Evolutionary conservation across 2,888 invertebrate genomes (phyloP).

Genomic region (Desoria tigrina): DNA sequence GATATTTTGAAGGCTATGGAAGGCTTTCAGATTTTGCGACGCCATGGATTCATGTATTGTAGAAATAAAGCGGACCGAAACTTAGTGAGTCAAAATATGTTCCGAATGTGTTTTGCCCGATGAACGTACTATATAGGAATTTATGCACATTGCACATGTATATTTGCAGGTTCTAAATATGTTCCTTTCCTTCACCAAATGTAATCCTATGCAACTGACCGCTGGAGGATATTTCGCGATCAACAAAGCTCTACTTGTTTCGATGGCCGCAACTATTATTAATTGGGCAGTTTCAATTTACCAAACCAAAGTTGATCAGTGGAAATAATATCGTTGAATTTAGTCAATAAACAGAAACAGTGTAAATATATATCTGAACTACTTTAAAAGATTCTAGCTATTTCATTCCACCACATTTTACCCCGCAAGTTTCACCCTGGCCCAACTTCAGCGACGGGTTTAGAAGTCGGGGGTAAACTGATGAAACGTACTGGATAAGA

Average conservation of each 20-base stretch:
- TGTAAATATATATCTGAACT: background rate
- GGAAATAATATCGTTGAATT: slow-evolving; percentile 27
- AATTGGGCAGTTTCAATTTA: slow-evolving; percentile 48
- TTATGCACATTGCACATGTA: no score
- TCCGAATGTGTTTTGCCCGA: background rate
- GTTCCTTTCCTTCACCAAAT: slow-evolving; percentile 45
- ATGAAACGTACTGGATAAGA: no score
- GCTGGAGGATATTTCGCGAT: slow-evolving; percentile 47
- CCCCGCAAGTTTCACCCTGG: no score
- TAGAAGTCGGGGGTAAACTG: no score
- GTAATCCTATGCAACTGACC: slow-evolving; percentile 44
- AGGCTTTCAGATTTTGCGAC: slow-evolving; percentile 46
- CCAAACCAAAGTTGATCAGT: slow-evolving; percentile 47
- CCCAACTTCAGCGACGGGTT: no score
- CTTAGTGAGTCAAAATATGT: no score
- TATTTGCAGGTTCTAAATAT: slow-evolving; percentile 37
- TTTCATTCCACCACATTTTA: no score
- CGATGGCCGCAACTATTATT: slow-evolving; percentile 37
- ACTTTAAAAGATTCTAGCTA: no score
- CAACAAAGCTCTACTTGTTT: slow-evolving; percentile 38
- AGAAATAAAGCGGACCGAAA: slow-evolving; percentile 45
- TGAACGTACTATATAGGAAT: background rate
- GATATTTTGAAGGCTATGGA: slow-evolving; percentile 42
- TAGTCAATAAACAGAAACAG: no score
- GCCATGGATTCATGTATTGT: slow-evolving; percentile 47